Conservation (phyloP, 2,113 vertebrate species). For the Diadophis punctatus region DNA sequence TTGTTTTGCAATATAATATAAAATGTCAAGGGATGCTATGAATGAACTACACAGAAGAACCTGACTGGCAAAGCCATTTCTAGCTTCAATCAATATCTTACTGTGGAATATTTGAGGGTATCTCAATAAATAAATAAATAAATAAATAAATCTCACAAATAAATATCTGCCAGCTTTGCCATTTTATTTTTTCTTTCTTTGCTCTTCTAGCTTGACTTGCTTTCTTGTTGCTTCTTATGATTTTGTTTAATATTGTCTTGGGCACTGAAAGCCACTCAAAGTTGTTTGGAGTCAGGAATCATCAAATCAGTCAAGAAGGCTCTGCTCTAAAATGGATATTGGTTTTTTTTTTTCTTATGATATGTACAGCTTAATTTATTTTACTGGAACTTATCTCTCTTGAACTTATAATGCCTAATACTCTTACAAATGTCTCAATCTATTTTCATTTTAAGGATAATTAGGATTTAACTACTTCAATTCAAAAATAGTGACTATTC, state of each 20-base stretch:
- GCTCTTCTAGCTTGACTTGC: background rate
- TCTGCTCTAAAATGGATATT: background rate
- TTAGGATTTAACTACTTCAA: slow-evolving; percentile 2
- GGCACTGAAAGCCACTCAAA: background rate
- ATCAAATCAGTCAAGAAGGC: background rate
- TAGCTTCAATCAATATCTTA: background rate
- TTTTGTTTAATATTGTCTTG: background rate
- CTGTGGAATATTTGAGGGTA: background rate
- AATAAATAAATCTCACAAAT: too few species aligned
- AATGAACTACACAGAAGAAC: background rate
- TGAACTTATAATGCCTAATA: background rate
- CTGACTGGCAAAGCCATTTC: background rate
- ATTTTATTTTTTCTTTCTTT: background rate
- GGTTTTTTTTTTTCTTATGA: background rate
- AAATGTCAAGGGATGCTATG: background rate
- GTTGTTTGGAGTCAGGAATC: background rate
- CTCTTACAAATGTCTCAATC: background rate
- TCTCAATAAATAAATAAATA: too few species aligned
- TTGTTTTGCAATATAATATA: background rate
- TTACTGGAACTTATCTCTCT: background rate
- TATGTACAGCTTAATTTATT: background rate
- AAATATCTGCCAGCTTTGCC: background rate
- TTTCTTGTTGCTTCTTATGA: background rate
- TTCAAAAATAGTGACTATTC: background rate
- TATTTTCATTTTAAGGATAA: slow-evolving; percentile 7